Base-by-base conservation (phyloP, 2,113 vertebrate species). In the Benthochromis sp. region DNA sequence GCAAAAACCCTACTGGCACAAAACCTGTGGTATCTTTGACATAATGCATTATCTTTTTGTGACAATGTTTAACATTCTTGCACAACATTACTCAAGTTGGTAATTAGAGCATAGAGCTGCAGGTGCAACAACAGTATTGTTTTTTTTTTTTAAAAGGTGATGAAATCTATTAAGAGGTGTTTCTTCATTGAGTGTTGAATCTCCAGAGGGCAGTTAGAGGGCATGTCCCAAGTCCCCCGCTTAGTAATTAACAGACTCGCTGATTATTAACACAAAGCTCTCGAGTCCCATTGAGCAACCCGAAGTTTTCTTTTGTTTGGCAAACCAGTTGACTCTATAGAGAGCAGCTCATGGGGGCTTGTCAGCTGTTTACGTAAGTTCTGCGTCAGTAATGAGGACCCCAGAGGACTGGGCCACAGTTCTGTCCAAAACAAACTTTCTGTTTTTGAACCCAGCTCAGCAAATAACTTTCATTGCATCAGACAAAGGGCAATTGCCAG, bases 181-280 rank as follows among this genome's bases (percentile, higher is more conserved):
- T 52, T 27, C 36, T 31, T 8, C 11, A 29, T 14, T 47, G 14
- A 87, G 36, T 10, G 12, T 24, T 10, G 8, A 50, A 66, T 89
- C 90, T 88, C 45, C 53, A 80, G 89, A 50, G 92, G 12, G 61
- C 66, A 6, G 63, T 84, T 73, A 83, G 43, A 81, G n/a, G 66
- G 36, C 69, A 38, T 14, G 36, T 52, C 40, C 2, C 24, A 4
- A 34, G 27, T 88, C 79, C 76, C 81, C 76, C 19, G 86, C 54
- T 93, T 84, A 90, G 84, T 86, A 85, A 92, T 93, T 88, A 89
- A 84, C 87, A 86, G 86, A 87, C 76, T 84, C 52, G 57, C 90
- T 91, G 84, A 95, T 96, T 76, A 95, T 95, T 95, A 95, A 95
- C 92, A 11, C 61, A 19, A 88, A n/a, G 59, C 84, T 88, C 83